Conservation (phyloP, 2,113 vertebrate genomes). For the Cyrtonyx montezumae region DNA sequence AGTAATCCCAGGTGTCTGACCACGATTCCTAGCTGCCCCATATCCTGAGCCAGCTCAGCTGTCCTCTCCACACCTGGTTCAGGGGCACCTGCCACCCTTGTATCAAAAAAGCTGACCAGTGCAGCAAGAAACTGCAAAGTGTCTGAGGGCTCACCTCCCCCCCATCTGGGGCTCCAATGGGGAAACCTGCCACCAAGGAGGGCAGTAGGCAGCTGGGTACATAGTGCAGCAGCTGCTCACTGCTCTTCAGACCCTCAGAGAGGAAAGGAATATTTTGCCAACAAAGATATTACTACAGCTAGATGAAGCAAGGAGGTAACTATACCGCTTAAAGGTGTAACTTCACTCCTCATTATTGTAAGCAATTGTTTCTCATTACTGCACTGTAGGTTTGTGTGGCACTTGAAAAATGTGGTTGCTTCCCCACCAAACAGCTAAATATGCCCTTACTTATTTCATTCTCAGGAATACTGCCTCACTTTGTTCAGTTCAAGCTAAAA, state of each 20-base stretch:
- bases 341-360: neutral
- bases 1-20: neutral
- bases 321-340: neutral
- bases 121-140: rapidly evolving
- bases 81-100: neutral
- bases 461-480: neutral
- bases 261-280: slow-evolving; percentile 20
- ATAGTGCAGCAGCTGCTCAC: neutral
- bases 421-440: neutral
- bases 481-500: neutral
- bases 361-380: slow-evolving; percentile 15
- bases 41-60: neutral
- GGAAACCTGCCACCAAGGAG: neutral
- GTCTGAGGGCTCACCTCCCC: neutral
- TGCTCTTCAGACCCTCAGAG: neutral
- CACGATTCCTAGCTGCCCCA: no score
- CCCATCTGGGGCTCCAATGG: neutral
- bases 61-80: neutral
- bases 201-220: neutral
- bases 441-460: neutral
- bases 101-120: neutral
- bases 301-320: neutral
- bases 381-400: neutral
- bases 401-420: neutral
- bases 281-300: slow-evolving; percentile 9